Base-by-base conservation (phyloP, 2,888 invertebrate genomes). In the Xestia xanthographa region DNA sequence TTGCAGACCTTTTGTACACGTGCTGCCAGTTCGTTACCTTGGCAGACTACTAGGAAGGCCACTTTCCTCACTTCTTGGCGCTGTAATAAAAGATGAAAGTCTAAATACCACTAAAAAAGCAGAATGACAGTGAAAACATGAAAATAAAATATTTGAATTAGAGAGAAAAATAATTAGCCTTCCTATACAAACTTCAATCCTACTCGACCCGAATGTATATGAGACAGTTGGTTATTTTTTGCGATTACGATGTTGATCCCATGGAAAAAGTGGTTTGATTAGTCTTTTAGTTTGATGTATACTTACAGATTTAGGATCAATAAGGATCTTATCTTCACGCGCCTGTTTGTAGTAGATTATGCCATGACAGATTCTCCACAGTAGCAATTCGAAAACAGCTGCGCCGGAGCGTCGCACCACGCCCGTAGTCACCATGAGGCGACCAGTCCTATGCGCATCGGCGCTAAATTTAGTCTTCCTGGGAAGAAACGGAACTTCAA, bases 1-100 rank as follows among this genome's bases (percentile, higher is more conserved):
- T 97, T 97, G 93, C 99, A 99, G 38, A 99, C 98, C 95, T 99
- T 99, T 91, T 98, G 98, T 72, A 99, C 98, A 66, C 98, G 97
- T 5, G 95, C 96, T 91, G 98, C 98, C 72, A 99, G 94, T 89
- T 98, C 98, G 86, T 99, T 98, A 53, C 99, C 99, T 97, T 99
- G 98, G 93, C 98, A 98, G 90, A 98, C 97, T 0, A 97, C 97
- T 81, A 98, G 96, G 94, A 99, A 99, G 0, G 98, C 99, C 22
- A 98, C 98, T 95, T 99, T 99, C 92, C 97, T 97, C 58, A 98
- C 97, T 88, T 98, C 97, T 88, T 98, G 97, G 53, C 98, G 98
- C 98, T 98, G 90, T 65, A 74, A 56, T 53, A 60, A 41, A 58
- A 34, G 1, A 9, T 20, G n/a, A 66, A 29, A 29, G 38, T 29